Conservation (phyloP, 1,140 invertebrate species). For the Elymnias hypermnestra region DNA sequence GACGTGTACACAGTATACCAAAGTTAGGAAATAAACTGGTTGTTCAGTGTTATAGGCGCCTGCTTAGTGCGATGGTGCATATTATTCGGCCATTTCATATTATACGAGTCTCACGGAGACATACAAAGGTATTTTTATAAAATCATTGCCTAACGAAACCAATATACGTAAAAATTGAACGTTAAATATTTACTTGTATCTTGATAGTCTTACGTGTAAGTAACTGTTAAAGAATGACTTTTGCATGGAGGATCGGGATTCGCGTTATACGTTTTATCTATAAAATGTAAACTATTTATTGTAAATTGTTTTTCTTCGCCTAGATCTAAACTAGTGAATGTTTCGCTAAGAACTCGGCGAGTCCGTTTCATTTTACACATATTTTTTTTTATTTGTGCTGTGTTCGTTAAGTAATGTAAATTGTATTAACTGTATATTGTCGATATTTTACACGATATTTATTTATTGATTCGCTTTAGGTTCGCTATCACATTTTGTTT, state of each 20-base stretch:
- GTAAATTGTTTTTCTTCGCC: constrained; percentile 61
- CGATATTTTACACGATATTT: constrained; percentile 71
- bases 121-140: constrained; percentile 71
- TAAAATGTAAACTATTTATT: constrained; percentile 66
- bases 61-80: background rate
- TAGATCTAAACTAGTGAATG: constrained; percentile 65
- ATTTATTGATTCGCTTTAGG: constrained; percentile 73
- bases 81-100: constrained; percentile 38
- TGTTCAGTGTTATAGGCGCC: constrained; percentile 31
- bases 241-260: constrained; percentile 51
- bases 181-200: constrained; percentile 68
- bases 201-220: constrained; percentile 57
- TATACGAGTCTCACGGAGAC: constrained; percentile 48
- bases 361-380: constrained; percentile 57
- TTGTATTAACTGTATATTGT: constrained; percentile 74
- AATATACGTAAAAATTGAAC: constrained; percentile 75
- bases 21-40: constrained; percentile 70
- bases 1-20: constrained; percentile 70
- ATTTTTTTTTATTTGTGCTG: constrained; percentile 65
- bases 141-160: constrained; percentile 72
- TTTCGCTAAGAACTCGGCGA: constrained; percentile 60
- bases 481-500: constrained; percentile 45
- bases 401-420: constrained; percentile 74
- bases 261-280: constrained; percentile 63
- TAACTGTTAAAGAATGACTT: constrained; percentile 44